Evolutionary conservation across 2,797 vertebrate genomes (phyloP), one percentile per base, ranked within the genome.

Genomic region (Gila robusta): DNA sequence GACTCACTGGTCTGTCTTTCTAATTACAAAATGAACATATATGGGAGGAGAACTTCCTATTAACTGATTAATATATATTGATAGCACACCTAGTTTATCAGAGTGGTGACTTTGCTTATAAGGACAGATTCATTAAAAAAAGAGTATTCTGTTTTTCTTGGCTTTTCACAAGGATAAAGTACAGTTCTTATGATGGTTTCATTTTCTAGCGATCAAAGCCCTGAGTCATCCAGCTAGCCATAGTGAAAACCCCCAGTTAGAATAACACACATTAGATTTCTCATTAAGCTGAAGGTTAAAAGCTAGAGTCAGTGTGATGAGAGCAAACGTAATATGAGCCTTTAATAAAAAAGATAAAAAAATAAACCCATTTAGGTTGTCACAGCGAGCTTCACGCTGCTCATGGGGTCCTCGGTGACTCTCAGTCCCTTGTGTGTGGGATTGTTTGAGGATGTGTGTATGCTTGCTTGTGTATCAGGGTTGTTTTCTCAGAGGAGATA

Each of bases 201-300:
- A 83, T 88, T 71, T 85, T 59, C 35, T 59, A 39, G 49, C 1
- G 11, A 86, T 85, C 17, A 82, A 28, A 32, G 59, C 47, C 35
- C 54, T 71, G 54, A 54, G 66, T 9, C 17, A 16, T 52, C 10
- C 26, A 78, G n/a, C 49, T 5, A 49, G 47, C 47, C 37, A 37
- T n/a, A 54, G 41, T 44, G 6, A 70, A 81, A 66, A 71, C 2
- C 39, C 47, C 3, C 23, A 64, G 17, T 66, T 62, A 47, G 62
- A 86, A 86, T 35, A 72, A 71, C n/a, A 71, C n/a, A 64, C 78
- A 32, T 70, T 44, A 52, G 39, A 67, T 67, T 84, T 59, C 39
- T 84, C 84, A 82, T 81, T 47, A 76, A 28, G 9, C 14, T 70
- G 28, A 66, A 73, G 72, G 64, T 84, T 49, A 49, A 87, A 83